Evolutionary conservation across 2,797 vertebrate species (phyloP), one percentile per base, ranked within the genome.

Genomic region (Tokudaia tokunoshimensis): DNA sequence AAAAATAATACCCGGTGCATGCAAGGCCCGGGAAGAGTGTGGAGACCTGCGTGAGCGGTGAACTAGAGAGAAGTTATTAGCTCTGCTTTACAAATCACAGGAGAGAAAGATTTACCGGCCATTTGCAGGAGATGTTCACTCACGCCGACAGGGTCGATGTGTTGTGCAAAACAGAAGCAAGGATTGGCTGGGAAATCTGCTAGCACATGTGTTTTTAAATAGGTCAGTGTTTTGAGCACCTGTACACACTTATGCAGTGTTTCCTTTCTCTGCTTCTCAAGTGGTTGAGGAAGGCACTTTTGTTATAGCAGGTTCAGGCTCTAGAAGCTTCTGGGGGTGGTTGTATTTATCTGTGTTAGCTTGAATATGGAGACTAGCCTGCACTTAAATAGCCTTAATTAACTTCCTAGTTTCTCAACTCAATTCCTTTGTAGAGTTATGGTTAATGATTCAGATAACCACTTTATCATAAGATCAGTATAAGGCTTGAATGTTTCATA

Each of bases 11-110:
- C 84, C 90, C 37, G 55, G 76, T 87, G 82, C 67, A 63, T 29
- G 50, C 0, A 11, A 89, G 88, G 96, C 96, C 29, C 44, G 63
- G 19, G 17, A 92, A 81, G 59, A 79, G 31, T 2, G 50, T 6
- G 81, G 94, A 96, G 92, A 22, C 82, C 97, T 67, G 91, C 2
- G 29, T 74, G 91, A 94, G 94, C 95, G 94, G 29, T 14, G 95
- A 79, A 95, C 86, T 96, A 96, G 93, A 86, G 47, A 79, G 82
- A 70, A 70, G 92, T 97, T 83, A 95, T 96, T 97, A 98, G 94
- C 82, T 96, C 95, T 96, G 41, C 97, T 92, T 83, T 97, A 95
- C 78, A 98, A 63, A 94, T 97, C 97, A 91, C n/a, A 59, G 87
- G 78, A 89, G 94, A 89, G 96, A 85, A 88, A 89, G 94, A 87